Percentiles rank a stretch among this genome's conserved stretches.
Evolutionary conservation across 2,797 vertebrate genomes (phyloP).

Genomic region (Neosilurus hyrtlii): DNA sequence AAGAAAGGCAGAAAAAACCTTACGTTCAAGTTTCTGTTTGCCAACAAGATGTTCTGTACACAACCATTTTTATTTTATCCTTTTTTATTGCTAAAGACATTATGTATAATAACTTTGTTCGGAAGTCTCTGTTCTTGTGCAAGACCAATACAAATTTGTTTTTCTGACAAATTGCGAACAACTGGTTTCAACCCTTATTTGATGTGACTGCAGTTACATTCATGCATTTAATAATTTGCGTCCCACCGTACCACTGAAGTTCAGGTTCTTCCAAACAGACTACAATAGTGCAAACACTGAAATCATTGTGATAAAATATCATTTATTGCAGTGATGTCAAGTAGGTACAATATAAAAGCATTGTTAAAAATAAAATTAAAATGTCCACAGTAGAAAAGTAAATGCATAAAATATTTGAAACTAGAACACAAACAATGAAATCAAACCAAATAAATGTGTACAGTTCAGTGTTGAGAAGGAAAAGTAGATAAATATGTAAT

Average conservation of each 20-base stretch:
- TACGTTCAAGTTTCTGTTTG: background rate
- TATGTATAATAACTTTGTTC: background rate
- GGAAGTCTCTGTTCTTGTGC: background rate
- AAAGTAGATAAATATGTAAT: background rate
- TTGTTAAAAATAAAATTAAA: slow-evolving; percentile 51
- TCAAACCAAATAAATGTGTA: slow-evolving; percentile 24
- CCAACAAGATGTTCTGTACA: background rate
- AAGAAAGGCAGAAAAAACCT: background rate
- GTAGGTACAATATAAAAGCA: slow-evolving; percentile 61
- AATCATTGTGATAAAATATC: slow-evolving; percentile 67
- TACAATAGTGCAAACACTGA: background rate
- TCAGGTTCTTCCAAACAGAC: background rate
- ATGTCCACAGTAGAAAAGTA: slow-evolving; percentile 14
- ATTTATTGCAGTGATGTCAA: slow-evolving; percentile 66
- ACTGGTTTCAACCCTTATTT: background rate
- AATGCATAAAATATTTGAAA: slow-evolving; percentile 39
- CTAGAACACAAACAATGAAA: slow-evolving; percentile 31
- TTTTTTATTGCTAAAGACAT: background rate
- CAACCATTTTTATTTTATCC: background rate
- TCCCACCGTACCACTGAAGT: background rate
- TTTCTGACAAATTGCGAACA: background rate
- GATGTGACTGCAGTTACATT: background rate
- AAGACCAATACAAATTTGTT: background rate
- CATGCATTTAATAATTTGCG: background rate
- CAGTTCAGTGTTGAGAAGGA: background rate